Evolutionary conservation across 2,797 vertebrate genomes (phyloP).

Genomic region (Threskiornis aethiopicus): DNA sequence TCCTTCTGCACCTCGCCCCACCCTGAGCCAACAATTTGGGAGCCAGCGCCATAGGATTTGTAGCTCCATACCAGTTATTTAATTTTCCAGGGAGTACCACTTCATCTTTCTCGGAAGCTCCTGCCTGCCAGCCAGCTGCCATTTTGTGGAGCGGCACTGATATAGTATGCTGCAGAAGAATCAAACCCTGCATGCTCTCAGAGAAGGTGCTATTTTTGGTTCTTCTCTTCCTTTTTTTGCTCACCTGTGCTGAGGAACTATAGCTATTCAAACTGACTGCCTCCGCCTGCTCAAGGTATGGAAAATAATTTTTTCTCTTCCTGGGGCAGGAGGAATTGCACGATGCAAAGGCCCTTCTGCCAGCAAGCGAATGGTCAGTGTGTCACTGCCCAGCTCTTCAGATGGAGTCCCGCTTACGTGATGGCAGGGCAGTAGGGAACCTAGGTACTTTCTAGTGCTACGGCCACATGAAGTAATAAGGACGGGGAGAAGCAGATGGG

Average conservation of each 20-base stretch:
- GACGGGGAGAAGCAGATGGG: background rate
- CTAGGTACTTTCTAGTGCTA: no score
- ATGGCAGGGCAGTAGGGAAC: background rate
- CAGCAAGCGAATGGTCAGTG: rapidly evolving
- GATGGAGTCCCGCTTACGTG: rapidly evolving
- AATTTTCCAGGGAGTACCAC: slow-evolving; percentile 23
- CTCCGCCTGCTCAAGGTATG: background rate
- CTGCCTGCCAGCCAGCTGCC: slow-evolving; percentile 36
- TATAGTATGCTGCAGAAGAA: background rate
- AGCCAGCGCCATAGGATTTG: background rate
- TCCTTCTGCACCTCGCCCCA: background rate
- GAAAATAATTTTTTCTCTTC: background rate
- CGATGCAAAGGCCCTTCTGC: rapidly evolving
- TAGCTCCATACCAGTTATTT: background rate
- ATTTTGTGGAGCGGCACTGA: background rate
- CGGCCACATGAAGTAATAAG: background rate
- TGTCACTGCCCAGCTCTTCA: background rate
- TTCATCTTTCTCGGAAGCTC: slow-evolving; percentile 9
- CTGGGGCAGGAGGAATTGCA: background rate
- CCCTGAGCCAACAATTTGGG: background rate
- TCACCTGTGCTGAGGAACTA: background rate
- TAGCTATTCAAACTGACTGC: background rate
- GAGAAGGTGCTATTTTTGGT: slow-evolving; percentile 28
- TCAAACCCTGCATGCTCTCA: background rate
- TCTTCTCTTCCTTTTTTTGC: background rate